Conservation (phyloP, 2,888 invertebrate genomes). For the Notocelia uddmanniana region DNA sequence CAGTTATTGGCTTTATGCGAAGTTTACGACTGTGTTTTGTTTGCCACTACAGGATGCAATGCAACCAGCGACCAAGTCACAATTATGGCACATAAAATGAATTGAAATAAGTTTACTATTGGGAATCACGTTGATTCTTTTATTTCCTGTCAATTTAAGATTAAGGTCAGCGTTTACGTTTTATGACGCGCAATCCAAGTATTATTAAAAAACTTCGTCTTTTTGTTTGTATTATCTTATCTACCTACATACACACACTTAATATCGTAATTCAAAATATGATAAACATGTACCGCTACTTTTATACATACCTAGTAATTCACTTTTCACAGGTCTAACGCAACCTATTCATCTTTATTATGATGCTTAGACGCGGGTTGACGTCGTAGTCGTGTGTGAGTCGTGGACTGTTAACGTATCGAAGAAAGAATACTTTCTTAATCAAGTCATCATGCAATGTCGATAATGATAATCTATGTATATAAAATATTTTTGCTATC, state of each 20-base stretch:
- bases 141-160: conserved; percentile 2
- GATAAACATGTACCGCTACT: too few relatives aligned
- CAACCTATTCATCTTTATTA: too few relatives aligned
- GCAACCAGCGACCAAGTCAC: neutral
- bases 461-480: too few relatives aligned
- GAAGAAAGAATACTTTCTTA: too few relatives aligned
- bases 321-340: too few relatives aligned
- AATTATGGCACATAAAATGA: conserved; percentile 28
- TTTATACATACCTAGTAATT: too few relatives aligned
- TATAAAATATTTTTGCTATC: neutral
- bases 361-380: too few relatives aligned
- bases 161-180: conserved; percentile 18
- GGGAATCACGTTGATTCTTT: conserved; percentile 3
- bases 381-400: too few relatives aligned
- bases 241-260: too few relatives aligned
- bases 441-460: too few relatives aligned
- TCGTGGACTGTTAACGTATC: too few relatives aligned
- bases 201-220: neutral
- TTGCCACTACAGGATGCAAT: conserved; percentile 6
- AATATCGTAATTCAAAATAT: too few relatives aligned
- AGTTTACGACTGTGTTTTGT: conserved; percentile 18
- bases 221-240: neutral
- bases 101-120: conserved; percentile 23
- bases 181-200: neutral
- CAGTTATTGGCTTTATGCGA: conserved; percentile 20